These are phyloP conservation scores for Sycophila sp. DNA, from an alignment of 1,140 invertebrate genomes.

Conservation along the genomic window DNA sequence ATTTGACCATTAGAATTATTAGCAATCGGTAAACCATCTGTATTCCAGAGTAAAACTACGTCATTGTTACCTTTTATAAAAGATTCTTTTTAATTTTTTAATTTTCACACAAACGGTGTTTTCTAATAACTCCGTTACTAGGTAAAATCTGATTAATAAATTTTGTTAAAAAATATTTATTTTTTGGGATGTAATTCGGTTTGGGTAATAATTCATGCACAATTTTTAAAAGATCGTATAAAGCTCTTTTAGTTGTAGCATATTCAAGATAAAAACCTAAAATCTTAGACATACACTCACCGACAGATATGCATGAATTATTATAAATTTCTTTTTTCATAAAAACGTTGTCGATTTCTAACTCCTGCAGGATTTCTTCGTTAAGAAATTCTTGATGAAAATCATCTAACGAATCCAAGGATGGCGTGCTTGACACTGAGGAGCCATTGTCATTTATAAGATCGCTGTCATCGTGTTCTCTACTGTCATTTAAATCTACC, in stretches of 20 bases:
- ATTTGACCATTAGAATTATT: constrained; percentile 38
- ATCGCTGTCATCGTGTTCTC: no score
- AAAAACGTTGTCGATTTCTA: not conserved
- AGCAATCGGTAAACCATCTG: constrained; percentile 28
- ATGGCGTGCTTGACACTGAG: no score
- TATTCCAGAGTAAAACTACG: constrained; percentile 36
- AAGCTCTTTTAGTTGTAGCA: constrained; percentile 3
- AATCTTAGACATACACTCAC: not conserved
- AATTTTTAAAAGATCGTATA: constrained; percentile 6
- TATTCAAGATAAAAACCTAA: constrained; percentile 3
- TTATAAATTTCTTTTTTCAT: no score
- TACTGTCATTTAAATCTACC: no score
- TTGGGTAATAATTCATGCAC: not conserved
- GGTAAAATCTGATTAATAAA: constrained; percentile 7
- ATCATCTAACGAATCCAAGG: not conserved
- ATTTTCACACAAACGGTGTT: constrained; percentile 37
- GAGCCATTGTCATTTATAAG: no score
- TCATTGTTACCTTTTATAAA: constrained; percentile 30
- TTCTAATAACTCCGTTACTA: constrained; percentile 3
- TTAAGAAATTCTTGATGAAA: not conserved
- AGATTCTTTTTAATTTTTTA: constrained; percentile 22
- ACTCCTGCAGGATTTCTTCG: not conserved
- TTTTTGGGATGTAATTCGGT: constrained; percentile 26
- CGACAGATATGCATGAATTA: not conserved
- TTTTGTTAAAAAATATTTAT: constrained; percentile 18